Evolutionary conservation across 2,797 vertebrate genomes (phyloP), one percentile per base, ranked within the genome.

Genomic region (Crenuchus spilurus): DNA sequence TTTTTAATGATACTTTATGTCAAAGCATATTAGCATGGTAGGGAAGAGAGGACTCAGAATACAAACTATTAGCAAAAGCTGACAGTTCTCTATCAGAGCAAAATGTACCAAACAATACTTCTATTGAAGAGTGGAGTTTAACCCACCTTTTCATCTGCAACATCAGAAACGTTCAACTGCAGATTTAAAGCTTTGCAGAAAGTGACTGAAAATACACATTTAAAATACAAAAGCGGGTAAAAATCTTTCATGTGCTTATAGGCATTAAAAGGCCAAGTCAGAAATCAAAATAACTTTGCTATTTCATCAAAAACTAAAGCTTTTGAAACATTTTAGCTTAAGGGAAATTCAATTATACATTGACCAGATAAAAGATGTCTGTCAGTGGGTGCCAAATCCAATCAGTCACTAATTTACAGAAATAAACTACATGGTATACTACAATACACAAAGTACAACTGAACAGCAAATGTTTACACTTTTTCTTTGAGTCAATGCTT

Each of bases 1-100:
- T 64, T 74, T 72, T 66, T 77, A 80, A 82, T 81, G 78, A 81
- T 75, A 74, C 75, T 73, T 70, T 31, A 62, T 72, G 80, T 80
- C 72, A 79, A 74, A 58, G 71, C 52, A 64, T 69, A 64, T 80
- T 73, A 65, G 61, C 35, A 48, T 57, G 61, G 63, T 31, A 6
- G 61, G 66, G 49, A 64, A 72, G 55, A 64, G 16, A 30, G 46
- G 74, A 28, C 4, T 49, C 75, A 44, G 62, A 41, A 74, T 24
- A 33, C 58, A 52, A 57, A 31, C 71, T 31, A 33, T 75, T 72
- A 39, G 71, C 55, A 39, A 30, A 26, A 62, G 60, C 37, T 1
- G 33, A 35, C n/a, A 8, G 3, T 28, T 30, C 44, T 26, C 42
- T 68, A 49, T 57, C 30, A 14, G 37, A 66, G 18, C 2, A 39